These are phyloP conservation scores for Paramisgurnus dabryanus DNA, from an alignment of 2,113 vertebrate species.

Conservation along the genomic window DNA sequence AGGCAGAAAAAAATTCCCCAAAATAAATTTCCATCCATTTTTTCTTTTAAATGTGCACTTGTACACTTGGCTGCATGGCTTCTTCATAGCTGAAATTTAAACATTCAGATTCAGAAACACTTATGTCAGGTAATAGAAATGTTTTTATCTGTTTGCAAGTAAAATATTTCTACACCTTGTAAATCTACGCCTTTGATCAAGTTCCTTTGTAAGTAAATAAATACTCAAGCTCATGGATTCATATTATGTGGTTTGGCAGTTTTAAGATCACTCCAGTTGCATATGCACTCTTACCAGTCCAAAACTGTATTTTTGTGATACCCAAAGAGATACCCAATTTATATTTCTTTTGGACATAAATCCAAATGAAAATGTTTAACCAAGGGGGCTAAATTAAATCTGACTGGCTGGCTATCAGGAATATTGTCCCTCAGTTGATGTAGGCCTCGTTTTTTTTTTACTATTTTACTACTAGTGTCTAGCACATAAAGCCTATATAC, in stretches of 20 bases:
- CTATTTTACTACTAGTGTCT: neutral
- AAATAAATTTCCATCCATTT: neutral
- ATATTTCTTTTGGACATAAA: neutral
- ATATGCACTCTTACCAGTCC: neutral
- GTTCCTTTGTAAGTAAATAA: no score
- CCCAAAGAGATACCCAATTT: neutral
- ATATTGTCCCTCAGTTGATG: no score
- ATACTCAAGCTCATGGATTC: neutral
- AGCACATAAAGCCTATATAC: neutral
- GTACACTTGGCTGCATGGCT: neutral
- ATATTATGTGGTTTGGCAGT: neutral
- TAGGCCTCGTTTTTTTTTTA: neutral
- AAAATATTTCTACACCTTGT: neutral
- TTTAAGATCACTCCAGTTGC: neutral
- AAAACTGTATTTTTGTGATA: neutral
- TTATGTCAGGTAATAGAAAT: constrained; percentile 10
- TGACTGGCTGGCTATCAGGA: no score
- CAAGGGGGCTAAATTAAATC: no score
- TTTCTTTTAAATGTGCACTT: neutral
- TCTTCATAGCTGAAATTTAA: constrained; percentile 8
- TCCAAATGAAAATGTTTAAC: neutral
- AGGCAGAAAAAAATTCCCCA: neutral
- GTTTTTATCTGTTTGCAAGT: neutral
- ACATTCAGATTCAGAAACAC: neutral
- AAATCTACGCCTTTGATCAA: no score